Evolutionary conservation across 2,113 vertebrate genomes (phyloP).

Genomic region (Thalassoma bifasciatum): DNA sequence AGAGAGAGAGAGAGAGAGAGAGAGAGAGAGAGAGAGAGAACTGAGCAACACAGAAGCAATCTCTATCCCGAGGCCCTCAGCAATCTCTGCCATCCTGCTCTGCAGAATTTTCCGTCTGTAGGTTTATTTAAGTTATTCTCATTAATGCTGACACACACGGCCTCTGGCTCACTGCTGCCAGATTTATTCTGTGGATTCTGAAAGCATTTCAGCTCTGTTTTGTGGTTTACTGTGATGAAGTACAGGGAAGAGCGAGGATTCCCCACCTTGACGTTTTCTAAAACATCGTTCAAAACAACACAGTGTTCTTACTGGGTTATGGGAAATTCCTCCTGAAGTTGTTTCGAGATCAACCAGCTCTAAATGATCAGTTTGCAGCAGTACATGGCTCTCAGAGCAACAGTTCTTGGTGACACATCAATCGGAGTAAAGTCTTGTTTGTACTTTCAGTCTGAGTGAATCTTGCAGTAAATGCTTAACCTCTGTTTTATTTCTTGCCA

Average conservation of each 20-base stretch:
- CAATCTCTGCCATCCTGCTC: conserved; percentile 47
- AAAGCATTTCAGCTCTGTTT: conserved; percentile 7
- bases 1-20: no score
- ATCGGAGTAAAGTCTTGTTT: neutral
- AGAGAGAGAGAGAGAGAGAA: neutral
- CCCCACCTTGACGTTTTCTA: neutral
- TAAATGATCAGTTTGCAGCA: no score
- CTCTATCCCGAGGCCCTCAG: conserved; percentile 24
- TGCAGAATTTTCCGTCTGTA: conserved; percentile 42
- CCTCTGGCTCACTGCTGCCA: neutral
- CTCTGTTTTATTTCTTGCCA: no score
- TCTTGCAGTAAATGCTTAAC: no score
- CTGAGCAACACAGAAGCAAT: conserved; percentile 39
- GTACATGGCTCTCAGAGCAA: neutral
- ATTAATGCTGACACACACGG: conserved; percentile 10
- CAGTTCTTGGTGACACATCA: neutral
- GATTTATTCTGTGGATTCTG: conserved; percentile 10
- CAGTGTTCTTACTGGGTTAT: no score
- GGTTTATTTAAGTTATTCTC: conserved; percentile 27
- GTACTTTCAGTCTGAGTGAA: no score
- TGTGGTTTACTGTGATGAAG: neutral
- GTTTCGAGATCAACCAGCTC: no score
- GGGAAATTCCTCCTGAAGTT: no score
- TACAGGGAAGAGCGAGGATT: neutral
- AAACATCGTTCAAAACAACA: neutral